A percentile compares a stretch with the other conserved stretches of the same genome.
Evolutionary conservation across 2,888 invertebrate genomes (phyloP).

Genomic region (Papilio demoleus): DNA sequence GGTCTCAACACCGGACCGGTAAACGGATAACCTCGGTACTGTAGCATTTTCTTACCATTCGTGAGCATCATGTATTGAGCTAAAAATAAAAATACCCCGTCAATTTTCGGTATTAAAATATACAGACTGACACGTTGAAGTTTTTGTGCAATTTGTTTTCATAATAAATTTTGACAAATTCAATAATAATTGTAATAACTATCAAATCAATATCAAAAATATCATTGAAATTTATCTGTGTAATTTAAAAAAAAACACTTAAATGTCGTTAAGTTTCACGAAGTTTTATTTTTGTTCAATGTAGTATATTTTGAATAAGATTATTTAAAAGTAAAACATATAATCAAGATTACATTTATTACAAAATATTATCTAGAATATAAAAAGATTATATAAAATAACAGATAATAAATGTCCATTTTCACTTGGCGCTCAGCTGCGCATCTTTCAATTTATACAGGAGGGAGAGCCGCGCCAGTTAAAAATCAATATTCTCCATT

Average conservation of each 20-base stretch:
- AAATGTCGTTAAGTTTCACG: too few relatives aligned
- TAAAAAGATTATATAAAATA: slow-evolving; percentile 4
- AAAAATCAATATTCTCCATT: too few relatives aligned
- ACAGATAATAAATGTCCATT: not conserved
- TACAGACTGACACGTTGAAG: not conserved
- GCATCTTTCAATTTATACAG: not conserved
- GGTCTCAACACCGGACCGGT: slow-evolving; percentile 4
- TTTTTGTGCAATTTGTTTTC: not conserved
- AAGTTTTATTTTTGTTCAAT: not conserved
- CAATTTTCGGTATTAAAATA: not conserved
- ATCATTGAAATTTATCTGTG: not conserved
- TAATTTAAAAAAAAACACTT: too few relatives aligned
- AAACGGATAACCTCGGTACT: slow-evolving; percentile 3
- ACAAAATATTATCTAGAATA: slow-evolving; percentile 9
- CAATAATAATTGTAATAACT: not conserved
- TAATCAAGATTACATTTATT: slow-evolving; percentile 4
- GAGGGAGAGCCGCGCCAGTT: not conserved
- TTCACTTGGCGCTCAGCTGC: not conserved
- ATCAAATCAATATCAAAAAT: not conserved
- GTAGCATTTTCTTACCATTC: slow-evolving; percentile 10
- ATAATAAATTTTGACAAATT: not conserved
- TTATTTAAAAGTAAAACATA: not conserved
- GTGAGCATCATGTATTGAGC: not conserved
- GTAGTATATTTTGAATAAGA: not conserved
- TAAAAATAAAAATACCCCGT: not conserved